Percentiles rank a stretch among this genome's conserved stretches.
These are phyloP conservation scores for Tupaia chinensis DNA, from an alignment of 2,113 vertebrate species.

Conservation along the genomic window DNA sequence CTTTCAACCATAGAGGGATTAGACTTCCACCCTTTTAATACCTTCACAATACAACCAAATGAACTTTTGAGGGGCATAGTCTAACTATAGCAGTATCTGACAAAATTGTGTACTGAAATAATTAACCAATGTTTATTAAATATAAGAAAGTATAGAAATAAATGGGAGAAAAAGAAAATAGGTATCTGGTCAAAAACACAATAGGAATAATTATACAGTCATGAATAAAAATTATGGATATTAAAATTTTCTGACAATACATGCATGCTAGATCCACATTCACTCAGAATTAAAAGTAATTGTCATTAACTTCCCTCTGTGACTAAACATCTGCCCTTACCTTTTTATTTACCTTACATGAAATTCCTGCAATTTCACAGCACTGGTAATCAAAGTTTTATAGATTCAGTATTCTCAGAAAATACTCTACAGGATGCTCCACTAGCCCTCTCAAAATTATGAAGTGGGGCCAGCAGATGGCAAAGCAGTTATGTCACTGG, in stretches of 20 bases:
- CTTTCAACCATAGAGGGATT: too few species aligned
- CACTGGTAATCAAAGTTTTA: neutral
- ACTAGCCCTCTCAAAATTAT: neutral
- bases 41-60: too few species aligned
- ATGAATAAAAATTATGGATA: neutral
- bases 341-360: neutral
- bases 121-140: neutral
- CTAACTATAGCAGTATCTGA: neutral
- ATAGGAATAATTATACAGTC: neutral
- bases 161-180: too few species aligned
- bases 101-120: neutral
- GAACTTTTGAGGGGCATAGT: too few species aligned
- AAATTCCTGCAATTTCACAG: neutral
- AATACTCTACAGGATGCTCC: neutral
- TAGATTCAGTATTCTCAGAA: neutral
- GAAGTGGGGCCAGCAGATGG: too few species aligned
- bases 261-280: neutral
- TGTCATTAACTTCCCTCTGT: neutral
- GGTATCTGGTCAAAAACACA: too few species aligned
- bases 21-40: too few species aligned
- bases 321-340: neutral
- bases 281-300: neutral
- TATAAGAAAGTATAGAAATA: neutral
- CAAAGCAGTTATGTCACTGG: too few species aligned
- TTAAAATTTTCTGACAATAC: neutral